A percentile compares a stretch with the other conserved stretches of the same genome.
phyloP scores from a whole-genome alignment of 1,140 invertebrate species.

The Hyles vespertilio region DNA sequence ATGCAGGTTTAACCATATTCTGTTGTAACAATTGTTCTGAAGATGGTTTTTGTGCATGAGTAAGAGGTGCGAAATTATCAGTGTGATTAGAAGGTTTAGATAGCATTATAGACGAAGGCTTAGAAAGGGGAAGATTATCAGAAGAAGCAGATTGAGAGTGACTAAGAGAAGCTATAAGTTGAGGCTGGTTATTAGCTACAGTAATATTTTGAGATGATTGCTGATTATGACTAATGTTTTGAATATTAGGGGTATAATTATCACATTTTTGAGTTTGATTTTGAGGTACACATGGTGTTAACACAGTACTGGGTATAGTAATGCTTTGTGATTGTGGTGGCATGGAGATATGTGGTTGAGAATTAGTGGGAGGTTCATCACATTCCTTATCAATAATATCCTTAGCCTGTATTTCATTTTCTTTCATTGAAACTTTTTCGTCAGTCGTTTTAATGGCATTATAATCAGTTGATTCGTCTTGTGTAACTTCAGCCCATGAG shows the following conservation, averaged over 20 bases:
- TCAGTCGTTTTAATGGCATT: constrained; percentile 26
- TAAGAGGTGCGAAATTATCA: constrained; percentile 24
- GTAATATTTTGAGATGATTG: constrained; percentile 35
- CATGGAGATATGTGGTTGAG: constrained; percentile 18
- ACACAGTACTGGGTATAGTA: constrained; percentile 22
- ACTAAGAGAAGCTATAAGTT: constrained; percentile 34
- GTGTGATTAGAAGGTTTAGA: constrained; percentile 27
- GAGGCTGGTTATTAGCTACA: constrained; percentile 28
- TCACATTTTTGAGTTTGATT: constrained; percentile 38
- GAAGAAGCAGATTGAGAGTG: constrained; percentile 35
- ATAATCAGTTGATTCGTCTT: constrained; percentile 47
- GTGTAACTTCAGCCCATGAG: constrained; percentile 62
- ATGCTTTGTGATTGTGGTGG: constrained; percentile 27
- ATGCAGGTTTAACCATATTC: constrained; percentile 36
- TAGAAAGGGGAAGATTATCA: constrained; percentile 34
- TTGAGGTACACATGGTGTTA: constrained; percentile 32
- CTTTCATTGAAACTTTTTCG: constrained; percentile 40
- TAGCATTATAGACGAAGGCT: constrained; percentile 25
- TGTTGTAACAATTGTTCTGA: constrained; percentile 34
- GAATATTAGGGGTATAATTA: constrained; percentile 30
- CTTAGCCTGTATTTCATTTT: constrained; percentile 33
- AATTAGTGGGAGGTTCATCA: constrained; percentile 21
- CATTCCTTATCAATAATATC: constrained; percentile 33
- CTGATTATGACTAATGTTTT: constrained; percentile 38
- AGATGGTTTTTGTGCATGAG: constrained; percentile 37